Evolutionary conservation across 2,888 invertebrate species (phyloP).

Genomic region (Caenorhabditis doughertyi): DNA sequence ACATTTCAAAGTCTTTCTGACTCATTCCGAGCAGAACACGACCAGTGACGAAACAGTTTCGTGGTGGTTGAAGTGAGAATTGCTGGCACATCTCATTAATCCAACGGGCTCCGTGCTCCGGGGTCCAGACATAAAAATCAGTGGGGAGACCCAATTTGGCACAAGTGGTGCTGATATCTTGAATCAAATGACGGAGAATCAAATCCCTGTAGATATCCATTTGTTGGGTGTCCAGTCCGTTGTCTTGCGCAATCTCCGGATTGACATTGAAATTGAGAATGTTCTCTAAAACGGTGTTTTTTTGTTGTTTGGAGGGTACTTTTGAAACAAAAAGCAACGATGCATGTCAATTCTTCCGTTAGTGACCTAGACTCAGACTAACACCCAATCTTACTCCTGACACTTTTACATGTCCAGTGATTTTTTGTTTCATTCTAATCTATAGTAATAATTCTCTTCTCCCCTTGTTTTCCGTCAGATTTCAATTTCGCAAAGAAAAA

Average conservation of each 20-base stretch:
- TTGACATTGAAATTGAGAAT: slow-evolving; percentile 63
- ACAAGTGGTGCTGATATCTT: slow-evolving; percentile 82
- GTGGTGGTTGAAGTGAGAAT: slow-evolving; percentile 75
- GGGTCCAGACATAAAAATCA: slow-evolving; percentile 76
- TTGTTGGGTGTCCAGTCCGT: slow-evolving; percentile 64
- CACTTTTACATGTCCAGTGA: slow-evolving; percentile 37
- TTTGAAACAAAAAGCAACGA: slow-evolving; percentile 18
- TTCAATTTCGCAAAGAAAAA: slow-evolving; percentile 6
- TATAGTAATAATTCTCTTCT: background rate
- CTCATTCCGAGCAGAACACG: slow-evolving; percentile 74
- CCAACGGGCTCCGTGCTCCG: slow-evolving; percentile 77
- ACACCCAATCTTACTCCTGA: no score
- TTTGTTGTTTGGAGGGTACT: slow-evolving; percentile 17
- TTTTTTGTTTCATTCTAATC: background rate
- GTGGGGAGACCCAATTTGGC: slow-evolving; percentile 77
- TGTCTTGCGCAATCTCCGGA: slow-evolving; percentile 56
- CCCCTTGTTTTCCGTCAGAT: background rate
- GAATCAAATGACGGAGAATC: slow-evolving; percentile 81
- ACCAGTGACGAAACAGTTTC: slow-evolving; percentile 71
- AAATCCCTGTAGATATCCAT: slow-evolving; percentile 82
- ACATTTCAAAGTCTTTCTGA: slow-evolving; percentile 67
- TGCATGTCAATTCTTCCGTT: slow-evolving; percentile 43
- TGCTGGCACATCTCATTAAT: slow-evolving; percentile 81
- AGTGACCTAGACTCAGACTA: slow-evolving; percentile 30
- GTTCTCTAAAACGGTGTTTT: slow-evolving; percentile 64